A percentile compares a stretch with the other conserved stretches of the same genome.
phyloP scores from a whole-genome alignment of 2,888 invertebrate species.

The Pterostichus niger region DNA sequence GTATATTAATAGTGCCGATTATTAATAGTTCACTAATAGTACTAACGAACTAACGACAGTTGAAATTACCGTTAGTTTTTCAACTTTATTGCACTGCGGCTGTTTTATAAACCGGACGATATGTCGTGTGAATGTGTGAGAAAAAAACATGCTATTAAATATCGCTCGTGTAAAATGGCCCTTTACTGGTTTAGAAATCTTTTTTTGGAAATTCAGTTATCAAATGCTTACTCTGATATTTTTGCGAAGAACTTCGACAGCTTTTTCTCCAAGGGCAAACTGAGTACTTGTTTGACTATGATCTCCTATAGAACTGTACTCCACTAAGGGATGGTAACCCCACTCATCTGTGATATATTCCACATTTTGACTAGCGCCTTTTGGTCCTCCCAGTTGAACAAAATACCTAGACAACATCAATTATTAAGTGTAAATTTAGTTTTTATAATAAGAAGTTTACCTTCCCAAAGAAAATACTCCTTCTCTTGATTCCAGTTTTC shows the following conservation, averaged over 20 bases:
- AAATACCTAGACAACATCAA: conserved; percentile 72
- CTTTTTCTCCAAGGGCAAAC: conserved; percentile 80
- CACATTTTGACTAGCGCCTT: conserved; percentile 78
- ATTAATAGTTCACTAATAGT: no score
- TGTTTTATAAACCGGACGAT: no score
- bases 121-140: no score
- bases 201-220: no score
- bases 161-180: no score
- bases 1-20: no score
- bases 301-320: conserved; percentile 79
- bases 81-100: no score
- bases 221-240: conserved; percentile 64
- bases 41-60: no score
- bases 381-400: conserved; percentile 71
- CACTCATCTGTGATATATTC: conserved; percentile 82
- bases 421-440: not conserved
- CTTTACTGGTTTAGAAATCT: no score
- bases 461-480: conserved; percentile 77
- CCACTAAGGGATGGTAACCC: conserved; percentile 83
- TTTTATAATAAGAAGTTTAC: conserved; percentile 70
- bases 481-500: conserved; percentile 77
- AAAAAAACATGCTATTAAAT: no score
- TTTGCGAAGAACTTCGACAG: conserved; percentile 77
- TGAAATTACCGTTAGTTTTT: no score
- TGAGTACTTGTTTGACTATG: conserved; percentile 78